Evolutionary conservation across 2,113 vertebrate species (phyloP), one percentile per base, ranked within the genome.

Genomic region (Etheostoma spectabile): DNA sequence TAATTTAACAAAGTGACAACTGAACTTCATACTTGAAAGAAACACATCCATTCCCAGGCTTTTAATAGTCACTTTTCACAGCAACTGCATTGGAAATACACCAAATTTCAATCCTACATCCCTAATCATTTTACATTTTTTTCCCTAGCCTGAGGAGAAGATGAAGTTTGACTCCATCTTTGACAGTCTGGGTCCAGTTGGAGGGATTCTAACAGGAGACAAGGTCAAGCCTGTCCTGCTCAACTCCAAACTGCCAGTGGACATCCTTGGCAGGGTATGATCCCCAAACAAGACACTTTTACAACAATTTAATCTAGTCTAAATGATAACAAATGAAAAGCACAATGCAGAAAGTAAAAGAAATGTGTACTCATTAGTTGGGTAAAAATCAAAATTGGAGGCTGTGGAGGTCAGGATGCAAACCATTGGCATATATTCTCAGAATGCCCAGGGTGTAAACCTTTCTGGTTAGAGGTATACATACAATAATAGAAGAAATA

Each of bases 201-300:
- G 96, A 88, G 97, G 97, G 82, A 95, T 98, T 67, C 92, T 99
- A 22, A 97, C 97, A 48, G 98, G 98, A 24, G 98, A 99, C 63
- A 99, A 99, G 88, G 98, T 99, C 92, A 99, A 99, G 90, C 98
- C 98, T 53, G 98, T 99, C 49, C 95, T 99, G 83, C 97, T 99
- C 12, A 99, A 99, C 93, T 99, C 98, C 74, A 99, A 99, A 90
- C 94, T 99, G 53, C 97, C 98, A 76, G 98, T 99, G 93, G 98
- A 99, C 88, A 96, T 99, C 84, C 95, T 99, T 57, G 98, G 98
- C 92, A 95, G 98, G 94, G 98, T 99, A 96, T 94, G 93, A 35
- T 16, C n/a, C 53, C 18, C n/a, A 27, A 2, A 74, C 33, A 48
- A 21, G 7, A 46, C 30, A 48, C 10, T 48, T 66, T 57, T 12